Conservation (phyloP, 2,797 vertebrate species). For the Eleutherodactylus coqui region DNA sequence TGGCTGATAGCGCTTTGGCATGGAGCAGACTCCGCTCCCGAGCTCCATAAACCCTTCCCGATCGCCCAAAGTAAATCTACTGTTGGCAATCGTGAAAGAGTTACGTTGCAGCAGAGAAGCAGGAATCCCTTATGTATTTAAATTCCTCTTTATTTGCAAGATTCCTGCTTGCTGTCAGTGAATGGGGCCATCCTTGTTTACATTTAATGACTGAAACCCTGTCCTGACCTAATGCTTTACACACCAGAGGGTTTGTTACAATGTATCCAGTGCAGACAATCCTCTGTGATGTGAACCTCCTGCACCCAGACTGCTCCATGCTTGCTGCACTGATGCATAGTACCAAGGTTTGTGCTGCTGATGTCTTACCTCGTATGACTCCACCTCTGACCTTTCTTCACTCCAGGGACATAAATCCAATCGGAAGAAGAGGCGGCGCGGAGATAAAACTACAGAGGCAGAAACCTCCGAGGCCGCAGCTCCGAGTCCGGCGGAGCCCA, state of each 20-base stretch:
- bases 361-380: not conserved
- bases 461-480: constrained; percentile 33
- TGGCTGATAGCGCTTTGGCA: too few species aligned
- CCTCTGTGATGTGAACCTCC: not conserved
- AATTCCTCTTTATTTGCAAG: too few species aligned
- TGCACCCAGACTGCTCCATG: not conserved
- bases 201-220: too few species aligned
- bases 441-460: constrained; percentile 68
- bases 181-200: too few species aligned
- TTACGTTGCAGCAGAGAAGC: too few species aligned
- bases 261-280: not conserved
- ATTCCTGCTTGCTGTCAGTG: too few species aligned
- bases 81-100: too few species aligned
- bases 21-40: too few species aligned
- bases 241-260: not conserved
- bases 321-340: not conserved
- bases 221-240: too few species aligned
- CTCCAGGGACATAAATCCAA: constrained; percentile 82
- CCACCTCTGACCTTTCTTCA: not conserved
- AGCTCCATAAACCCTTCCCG: too few species aligned
- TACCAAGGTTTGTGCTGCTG: not conserved
- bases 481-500: constrained; percentile 66
- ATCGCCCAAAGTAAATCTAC: too few species aligned
- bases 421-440: constrained; percentile 82
- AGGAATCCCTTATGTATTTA: too few species aligned